A percentile compares a stretch with the other conserved stretches of the same genome.
Evolutionary conservation across 2,113 vertebrate genomes (phyloP).

Genomic region (Mixornis gularis): DNA sequence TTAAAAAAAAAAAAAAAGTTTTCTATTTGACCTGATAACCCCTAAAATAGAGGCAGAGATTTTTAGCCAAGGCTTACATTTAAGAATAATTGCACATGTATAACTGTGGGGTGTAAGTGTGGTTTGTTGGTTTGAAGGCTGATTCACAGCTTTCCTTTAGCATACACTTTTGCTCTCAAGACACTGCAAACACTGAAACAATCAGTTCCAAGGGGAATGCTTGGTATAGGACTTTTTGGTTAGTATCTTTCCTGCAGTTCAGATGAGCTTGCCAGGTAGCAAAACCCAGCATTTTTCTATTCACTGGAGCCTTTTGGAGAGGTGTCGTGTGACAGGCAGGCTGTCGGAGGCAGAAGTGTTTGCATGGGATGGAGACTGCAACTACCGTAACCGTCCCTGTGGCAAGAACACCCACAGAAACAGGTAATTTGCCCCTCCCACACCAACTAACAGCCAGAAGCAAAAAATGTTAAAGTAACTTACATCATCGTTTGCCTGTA

Average conservation of each 20-base stretch:
- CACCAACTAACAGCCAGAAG: constrained; percentile 58
- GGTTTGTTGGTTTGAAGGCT: neutral
- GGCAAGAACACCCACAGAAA: constrained; percentile 61
- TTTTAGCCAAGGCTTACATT: neutral
- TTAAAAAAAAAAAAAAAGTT: neutral
- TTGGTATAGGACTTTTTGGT: accelerated
- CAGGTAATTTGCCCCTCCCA: constrained; percentile 61
- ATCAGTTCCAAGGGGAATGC: neutral
- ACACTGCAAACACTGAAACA: neutral
- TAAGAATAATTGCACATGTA: neutral
- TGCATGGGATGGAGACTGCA: neutral
- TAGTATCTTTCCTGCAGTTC: neutral
- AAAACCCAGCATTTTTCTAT: neutral
- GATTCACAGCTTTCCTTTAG: neutral
- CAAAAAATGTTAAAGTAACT: constrained; percentile 54
- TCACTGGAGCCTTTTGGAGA: neutral
- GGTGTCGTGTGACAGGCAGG: neutral
- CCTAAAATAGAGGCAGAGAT: neutral
- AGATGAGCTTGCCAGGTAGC: neutral
- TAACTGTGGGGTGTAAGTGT: neutral
- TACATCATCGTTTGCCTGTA: constrained; percentile 59
- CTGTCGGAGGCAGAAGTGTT: neutral
- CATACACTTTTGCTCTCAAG: neutral
- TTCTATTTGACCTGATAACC: neutral
- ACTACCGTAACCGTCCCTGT: neutral